Conservation (phyloP, 2,888 invertebrate genomes). For the Lepidonotus clava region DNA sequence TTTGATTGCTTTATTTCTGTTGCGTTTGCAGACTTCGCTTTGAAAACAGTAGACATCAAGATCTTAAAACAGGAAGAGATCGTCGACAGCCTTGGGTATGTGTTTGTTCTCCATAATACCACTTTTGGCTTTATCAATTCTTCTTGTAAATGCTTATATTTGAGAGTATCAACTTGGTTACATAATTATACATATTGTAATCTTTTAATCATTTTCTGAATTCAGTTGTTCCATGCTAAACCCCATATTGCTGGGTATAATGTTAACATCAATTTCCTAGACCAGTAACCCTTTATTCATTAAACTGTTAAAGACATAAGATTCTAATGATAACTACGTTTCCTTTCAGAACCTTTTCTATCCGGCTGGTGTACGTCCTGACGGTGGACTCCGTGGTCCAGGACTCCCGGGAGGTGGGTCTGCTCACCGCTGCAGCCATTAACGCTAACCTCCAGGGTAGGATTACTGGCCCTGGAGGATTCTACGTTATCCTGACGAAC, state of each 20-base stretch:
- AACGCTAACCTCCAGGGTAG: background rate
- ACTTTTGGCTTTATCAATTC: too few species aligned
- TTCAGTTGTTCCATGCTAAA: too few species aligned
- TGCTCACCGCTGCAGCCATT: background rate
- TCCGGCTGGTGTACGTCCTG: background rate
- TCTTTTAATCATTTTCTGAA: too few species aligned
- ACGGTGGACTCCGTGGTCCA: background rate
- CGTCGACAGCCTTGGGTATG: slow-evolving; percentile 16
- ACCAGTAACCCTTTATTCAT: too few species aligned
- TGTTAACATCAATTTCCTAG: too few species aligned
- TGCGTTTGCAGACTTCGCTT: slow-evolving; percentile 17
- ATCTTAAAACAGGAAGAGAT: slow-evolving; percentile 4
- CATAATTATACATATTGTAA: too few species aligned
- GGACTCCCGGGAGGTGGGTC: background rate
- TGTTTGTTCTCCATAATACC: background rate
- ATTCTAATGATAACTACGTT: too few species aligned
- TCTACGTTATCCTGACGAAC: background rate
- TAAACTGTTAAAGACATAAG: too few species aligned
- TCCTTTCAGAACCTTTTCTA: background rate
- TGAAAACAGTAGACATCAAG: background rate
- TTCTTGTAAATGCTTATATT: too few species aligned
- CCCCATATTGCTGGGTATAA: too few species aligned
- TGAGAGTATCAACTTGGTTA: too few species aligned
- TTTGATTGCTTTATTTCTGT: background rate
- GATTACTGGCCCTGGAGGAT: background rate